A percentile compares a stretch with the other conserved stretches of the same genome.
Conservation (phyloP, 2,113 vertebrate genomes). For the Hemichromis elongatus region DNA sequence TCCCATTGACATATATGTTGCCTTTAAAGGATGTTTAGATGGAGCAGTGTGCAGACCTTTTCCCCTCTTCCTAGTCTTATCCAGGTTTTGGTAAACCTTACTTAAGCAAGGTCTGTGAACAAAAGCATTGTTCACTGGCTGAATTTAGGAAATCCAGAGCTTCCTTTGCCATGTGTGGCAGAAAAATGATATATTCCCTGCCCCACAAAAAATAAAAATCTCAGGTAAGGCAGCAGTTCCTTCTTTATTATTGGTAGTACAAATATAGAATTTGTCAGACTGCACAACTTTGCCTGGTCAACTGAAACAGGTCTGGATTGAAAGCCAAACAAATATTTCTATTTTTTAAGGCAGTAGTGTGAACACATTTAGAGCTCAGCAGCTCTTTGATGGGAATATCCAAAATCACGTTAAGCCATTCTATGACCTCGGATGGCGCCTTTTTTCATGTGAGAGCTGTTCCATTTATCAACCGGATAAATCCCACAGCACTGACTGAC, state of each 20-base stretch:
- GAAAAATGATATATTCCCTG: not conserved
- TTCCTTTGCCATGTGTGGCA: not conserved
- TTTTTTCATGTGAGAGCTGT: constrained; percentile 23
- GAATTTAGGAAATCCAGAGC: not conserved
- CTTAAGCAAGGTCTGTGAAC: not conserved
- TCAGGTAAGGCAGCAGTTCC: not conserved
- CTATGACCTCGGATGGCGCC: not conserved
- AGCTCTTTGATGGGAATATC: not conserved
- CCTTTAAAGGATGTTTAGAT: not conserved
- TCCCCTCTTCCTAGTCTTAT: not conserved
- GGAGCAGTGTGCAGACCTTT: not conserved
- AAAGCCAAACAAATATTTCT: not conserved
- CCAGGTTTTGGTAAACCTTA: not conserved
- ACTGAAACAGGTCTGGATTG: not conserved
- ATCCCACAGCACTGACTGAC: constrained; percentile 49
- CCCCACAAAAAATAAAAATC: not conserved
- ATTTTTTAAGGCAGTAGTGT: not conserved
- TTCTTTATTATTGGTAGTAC: not conserved
- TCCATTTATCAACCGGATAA: constrained; percentile 45
- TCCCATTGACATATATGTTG: not conserved
- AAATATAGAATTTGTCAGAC: not conserved
- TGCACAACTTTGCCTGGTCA: not conserved
- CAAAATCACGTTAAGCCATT: not conserved
- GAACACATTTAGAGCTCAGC: not conserved
- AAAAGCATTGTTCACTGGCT: not conserved